Base-by-base conservation (phyloP, 2,113 vertebrate genomes). In the Apeltes quadracus region DNA sequence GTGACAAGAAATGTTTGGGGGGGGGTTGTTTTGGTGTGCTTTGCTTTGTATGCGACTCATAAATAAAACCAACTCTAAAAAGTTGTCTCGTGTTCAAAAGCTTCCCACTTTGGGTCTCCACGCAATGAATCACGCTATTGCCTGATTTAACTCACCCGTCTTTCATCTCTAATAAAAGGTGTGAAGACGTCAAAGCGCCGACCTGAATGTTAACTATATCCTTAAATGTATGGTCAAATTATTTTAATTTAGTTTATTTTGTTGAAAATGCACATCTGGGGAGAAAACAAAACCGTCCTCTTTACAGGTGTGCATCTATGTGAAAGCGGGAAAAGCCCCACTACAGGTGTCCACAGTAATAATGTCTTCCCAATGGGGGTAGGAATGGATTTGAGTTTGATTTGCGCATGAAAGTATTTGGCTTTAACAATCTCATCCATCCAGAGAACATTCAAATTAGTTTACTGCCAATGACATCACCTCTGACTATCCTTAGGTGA, bases 21-120 rank as follows among this genome's bases (percentile, higher is more conserved):
- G 18, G 38, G 38, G 22, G 55, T 75, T 39, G 41, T 62, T 79
- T 75, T 64, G 32, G 57, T 82, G 66, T 76, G 72, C 59, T 79
- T 78, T 61, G 63, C 58, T 82, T 72, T 76, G 46, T 79, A n/a
- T 69, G 39, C 10, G 27, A 16, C 51, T 81, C 38, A 41, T 73
- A 36, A 86, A 89, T 83, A 85, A 87, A 86, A 38, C 15, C 22
- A 75, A 29, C n/a, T 63, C 54, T 1, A 53, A 69, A 0, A 61
- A 1, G 1, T 57, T 14, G 8, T 78, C 71, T 72, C 7, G 25
- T 53, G 22, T 53, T 51, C 22, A 51, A 51, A 53, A 25, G 50
- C 50, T 53, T 25, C 25, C 10, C 11, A 53, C 22, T 25, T 53
- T n/a, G n/a, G 22, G 43, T 2, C 12, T n/a, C 12, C 12, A 0